Conservation (phyloP, 2,888 invertebrate genomes). For the Melanargia galathea region DNA sequence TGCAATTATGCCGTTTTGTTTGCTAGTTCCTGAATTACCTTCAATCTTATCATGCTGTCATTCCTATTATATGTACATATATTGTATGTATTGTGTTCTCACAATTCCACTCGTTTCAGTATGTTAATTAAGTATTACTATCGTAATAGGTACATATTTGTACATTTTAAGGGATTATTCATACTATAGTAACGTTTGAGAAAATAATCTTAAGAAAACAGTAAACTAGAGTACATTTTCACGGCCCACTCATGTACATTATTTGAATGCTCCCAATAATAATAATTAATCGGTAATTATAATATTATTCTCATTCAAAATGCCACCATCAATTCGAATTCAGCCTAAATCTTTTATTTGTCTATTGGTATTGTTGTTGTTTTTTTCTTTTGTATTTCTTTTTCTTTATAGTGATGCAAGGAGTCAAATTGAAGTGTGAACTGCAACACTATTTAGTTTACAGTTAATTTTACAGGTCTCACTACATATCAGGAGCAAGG, state of each 20-base stretch:
- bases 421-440: slow-evolving; percentile 46
- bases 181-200: neutral
- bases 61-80: neutral
- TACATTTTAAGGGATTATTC: slow-evolving; percentile 1
- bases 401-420: neutral
- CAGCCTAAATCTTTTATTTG: neutral
- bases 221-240: neutral
- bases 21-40: too few relatives aligned
- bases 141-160: too few relatives aligned
- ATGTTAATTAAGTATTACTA: neutral
- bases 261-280: neutral
- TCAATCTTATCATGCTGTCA: neutral
- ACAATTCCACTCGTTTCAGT: neutral
- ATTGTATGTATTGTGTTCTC: neutral
- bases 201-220: neutral
- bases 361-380: neutral
- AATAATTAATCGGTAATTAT: neutral
- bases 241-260: neutral
- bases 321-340: neutral
- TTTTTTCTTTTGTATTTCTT: too few relatives aligned
- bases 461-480: slow-evolving; percentile 82
- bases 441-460: slow-evolving; percentile 76
- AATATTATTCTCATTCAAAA: neutral
- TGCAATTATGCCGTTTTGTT: too few relatives aligned
- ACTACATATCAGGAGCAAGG: slow-evolving; percentile 79